phyloP scores from a whole-genome alignment of 37 sponge, comb jelly and placozoan genomes.

The Geodia barretti region DNA sequence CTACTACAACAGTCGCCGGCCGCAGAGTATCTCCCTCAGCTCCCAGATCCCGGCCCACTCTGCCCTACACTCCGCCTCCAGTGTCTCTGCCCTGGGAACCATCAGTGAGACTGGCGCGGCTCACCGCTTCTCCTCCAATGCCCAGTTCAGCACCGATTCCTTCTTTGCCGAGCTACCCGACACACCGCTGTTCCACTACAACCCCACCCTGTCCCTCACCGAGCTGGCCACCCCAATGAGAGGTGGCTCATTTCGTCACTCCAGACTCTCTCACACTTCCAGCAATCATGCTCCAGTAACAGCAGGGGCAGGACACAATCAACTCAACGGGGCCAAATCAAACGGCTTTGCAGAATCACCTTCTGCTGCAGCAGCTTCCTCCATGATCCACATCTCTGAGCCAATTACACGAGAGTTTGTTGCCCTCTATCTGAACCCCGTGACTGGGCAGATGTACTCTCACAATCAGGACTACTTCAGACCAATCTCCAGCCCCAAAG shows the following conservation, averaged over 20 bases:
- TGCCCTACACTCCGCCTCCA: neutral
- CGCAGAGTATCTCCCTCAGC: slow-evolving; percentile 8
- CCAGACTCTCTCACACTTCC: neutral
- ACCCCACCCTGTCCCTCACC: neutral
- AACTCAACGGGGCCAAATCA: too few species aligned
- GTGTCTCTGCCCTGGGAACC: slow-evolving; percentile 5
- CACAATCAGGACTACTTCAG: neutral
- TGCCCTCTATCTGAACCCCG: neutral
- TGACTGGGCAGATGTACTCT: neutral
- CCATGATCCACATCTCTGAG: neutral
- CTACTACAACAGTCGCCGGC: slow-evolving; percentile 22
- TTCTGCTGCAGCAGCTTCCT: neutral
- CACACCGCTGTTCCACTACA: neutral
- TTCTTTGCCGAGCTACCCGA: neutral
- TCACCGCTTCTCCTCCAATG: neutral
- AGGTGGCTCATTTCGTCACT: neutral
- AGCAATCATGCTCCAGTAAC: neutral
- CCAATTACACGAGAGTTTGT: neutral
- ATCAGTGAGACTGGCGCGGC: slow-evolving; percentile 7
- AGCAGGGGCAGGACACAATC: neutral
- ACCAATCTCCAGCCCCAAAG: neutral
- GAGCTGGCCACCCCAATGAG: neutral
- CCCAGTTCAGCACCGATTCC: neutral
- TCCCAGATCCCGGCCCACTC: neutral
- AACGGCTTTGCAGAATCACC: neutral